Percentiles rank a stretch among this genome's conserved stretches.
These are phyloP conservation scores for Megaceryle torquata DNA, from an alignment of 2,113 vertebrate genomes.

Conservation along the genomic window DNA sequence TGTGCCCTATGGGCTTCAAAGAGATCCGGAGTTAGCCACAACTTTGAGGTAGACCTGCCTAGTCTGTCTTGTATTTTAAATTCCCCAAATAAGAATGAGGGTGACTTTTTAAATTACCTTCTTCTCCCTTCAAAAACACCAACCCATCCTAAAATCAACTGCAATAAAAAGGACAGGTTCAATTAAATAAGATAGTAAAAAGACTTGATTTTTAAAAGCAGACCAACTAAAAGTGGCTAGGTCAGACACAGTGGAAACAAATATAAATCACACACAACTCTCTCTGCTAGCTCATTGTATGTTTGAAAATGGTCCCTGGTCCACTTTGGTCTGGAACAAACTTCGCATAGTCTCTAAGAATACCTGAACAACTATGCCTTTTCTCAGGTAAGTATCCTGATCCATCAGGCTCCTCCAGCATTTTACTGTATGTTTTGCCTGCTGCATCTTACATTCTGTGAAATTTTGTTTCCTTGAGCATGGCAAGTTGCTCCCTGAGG, in stretches of 20 bases:
- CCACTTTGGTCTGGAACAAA: not conserved
- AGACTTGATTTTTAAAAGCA: not conserved
- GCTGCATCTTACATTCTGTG: not conserved
- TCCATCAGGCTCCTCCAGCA: not conserved
- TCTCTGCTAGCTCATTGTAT: not conserved
- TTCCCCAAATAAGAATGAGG: not conserved
- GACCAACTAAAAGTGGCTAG: not conserved
- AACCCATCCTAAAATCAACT: not conserved
- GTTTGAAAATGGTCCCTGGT: not conserved
- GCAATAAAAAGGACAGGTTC: not conserved
- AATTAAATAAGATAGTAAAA: not conserved
- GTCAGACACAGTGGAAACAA: not conserved
- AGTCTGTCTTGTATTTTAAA: not conserved
- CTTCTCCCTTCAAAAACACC: rapidly evolving
- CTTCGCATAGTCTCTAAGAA: rapidly evolving
- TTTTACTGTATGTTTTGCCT: not conserved
- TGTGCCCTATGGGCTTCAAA: not conserved
- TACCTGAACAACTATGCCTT: not conserved
- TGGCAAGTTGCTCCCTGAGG: not conserved
- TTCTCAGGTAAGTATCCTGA: not conserved
- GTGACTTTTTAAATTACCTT: not conserved
- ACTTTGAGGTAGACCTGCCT: not conserved
- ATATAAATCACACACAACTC: not conserved
- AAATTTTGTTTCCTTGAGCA: not conserved
- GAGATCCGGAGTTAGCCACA: not conserved